Evolutionary conservation across 2,113 vertebrate species (phyloP).

Genomic region (Ailurus styani): DNA sequence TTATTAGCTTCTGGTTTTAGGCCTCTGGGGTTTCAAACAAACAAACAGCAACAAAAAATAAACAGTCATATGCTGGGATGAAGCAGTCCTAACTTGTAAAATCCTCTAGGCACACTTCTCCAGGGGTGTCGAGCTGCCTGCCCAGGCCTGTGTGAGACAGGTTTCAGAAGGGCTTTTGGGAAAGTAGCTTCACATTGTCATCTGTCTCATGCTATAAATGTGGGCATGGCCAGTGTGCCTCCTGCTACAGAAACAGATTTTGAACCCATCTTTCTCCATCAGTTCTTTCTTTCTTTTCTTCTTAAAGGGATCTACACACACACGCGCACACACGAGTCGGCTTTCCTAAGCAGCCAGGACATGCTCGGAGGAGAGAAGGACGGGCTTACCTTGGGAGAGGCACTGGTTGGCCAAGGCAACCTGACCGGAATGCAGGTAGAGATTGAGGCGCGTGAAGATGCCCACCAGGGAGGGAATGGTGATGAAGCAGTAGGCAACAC

Average conservation of each 20-base stretch:
- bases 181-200: background rate
- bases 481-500: conserved; percentile 98
- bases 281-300: background rate
- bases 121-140: background rate
- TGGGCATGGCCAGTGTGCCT: background rate
- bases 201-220: background rate
- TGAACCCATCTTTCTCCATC: background rate
- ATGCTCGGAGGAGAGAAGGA: background rate
- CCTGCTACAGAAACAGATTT: background rate
- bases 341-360: background rate
- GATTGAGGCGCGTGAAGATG: conserved; percentile 93
- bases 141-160: background rate
- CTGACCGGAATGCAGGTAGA: conserved; percentile 95
- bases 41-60: background rate
- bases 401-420: conserved; percentile 98
- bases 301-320: background rate
- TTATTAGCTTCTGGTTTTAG: background rate
- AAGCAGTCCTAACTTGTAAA: background rate
- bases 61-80: background rate
- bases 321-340: background rate
- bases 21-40: background rate
- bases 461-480: conserved; percentile 94
- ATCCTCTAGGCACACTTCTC: background rate
- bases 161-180: background rate
- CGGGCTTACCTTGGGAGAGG: conserved; percentile 94